phyloP scores from a whole-genome alignment of 2,797 vertebrate genomes.

The Cottoperca gobio region DNA sequence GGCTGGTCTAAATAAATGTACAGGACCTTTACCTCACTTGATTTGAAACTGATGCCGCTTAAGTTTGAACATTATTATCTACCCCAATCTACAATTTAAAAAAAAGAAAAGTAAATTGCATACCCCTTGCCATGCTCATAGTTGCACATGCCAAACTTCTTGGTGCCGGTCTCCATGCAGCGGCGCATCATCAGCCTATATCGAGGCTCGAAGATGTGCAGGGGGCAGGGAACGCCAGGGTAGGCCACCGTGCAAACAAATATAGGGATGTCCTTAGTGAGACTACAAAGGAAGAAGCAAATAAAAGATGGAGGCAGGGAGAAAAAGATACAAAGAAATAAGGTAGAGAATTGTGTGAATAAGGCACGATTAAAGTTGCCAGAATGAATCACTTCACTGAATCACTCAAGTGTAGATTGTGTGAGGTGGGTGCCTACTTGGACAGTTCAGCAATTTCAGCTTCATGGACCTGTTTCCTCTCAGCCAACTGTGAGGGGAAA shows the following conservation, averaged over 20 bases:
- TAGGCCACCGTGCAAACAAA: slow-evolving; percentile 94
- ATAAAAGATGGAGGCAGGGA: neutral
- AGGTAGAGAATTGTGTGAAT: neutral
- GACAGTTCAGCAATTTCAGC: slow-evolving; percentile 92
- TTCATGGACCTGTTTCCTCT: slow-evolving; percentile 88
- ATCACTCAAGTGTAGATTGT: too few species aligned
- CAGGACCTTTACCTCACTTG: neutral
- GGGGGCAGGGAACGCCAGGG: slow-evolving; percentile 90
- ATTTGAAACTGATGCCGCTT: neutral
- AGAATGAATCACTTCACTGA: neutral
- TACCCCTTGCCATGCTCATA: slow-evolving; percentile 92
- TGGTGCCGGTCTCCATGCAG: slow-evolving; percentile 93
- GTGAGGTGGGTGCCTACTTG: slow-evolving; percentile 82
- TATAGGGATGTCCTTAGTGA: slow-evolving; percentile 91
- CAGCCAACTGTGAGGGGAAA: slow-evolving; percentile 87
- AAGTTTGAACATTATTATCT: neutral
- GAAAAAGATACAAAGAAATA: neutral
- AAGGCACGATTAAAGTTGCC: fast-evolving
- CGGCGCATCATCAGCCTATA: slow-evolving; percentile 95
- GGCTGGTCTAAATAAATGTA: slow-evolving; percentile 6
- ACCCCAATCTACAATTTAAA: neutral
- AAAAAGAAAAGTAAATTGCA: neutral
- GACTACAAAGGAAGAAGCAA: slow-evolving; percentile 71
- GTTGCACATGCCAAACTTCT: slow-evolving; percentile 93
- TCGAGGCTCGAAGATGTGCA: slow-evolving; percentile 93